These are phyloP conservation scores for Psilopogon haemacephalus DNA, from an alignment of 2,113 vertebrate genomes.

Conservation along the genomic window DNA sequence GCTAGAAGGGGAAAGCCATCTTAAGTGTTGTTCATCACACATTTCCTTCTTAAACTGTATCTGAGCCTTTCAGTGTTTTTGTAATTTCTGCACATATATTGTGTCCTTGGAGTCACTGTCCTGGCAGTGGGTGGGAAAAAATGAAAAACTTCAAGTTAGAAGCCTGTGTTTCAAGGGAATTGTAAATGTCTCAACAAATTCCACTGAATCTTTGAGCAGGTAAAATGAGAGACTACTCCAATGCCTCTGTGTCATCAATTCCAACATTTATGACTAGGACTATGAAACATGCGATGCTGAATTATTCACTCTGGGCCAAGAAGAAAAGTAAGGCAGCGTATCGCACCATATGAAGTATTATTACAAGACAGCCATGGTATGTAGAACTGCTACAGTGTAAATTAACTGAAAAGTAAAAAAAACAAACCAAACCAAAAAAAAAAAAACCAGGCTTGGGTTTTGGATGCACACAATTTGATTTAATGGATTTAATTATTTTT, in stretches of 20 bases:
- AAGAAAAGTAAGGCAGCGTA: neutral
- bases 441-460: neutral
- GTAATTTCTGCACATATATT: neutral
- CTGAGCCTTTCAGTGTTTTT: neutral
- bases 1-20: neutral
- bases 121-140: neutral
- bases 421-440: too few species aligned
- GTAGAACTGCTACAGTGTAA: neutral
- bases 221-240: constrained; percentile 1
- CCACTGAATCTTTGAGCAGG: constrained; percentile 14
- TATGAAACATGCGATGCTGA: neutral
- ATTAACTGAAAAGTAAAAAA: neutral
- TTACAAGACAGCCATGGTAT: neutral
- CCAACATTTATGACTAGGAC: constrained; percentile 35
- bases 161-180: neutral
- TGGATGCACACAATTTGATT: neutral
- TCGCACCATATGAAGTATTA: neutral
- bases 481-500: neutral
- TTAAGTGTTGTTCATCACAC: neutral
- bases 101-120: neutral
- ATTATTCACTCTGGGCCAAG: neutral
- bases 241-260: neutral
- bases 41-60: neutral
- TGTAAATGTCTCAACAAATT: constrained; percentile 18
- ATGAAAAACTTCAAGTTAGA: neutral